Conservation (phyloP, 2,113 vertebrate genomes). For the Anarhynchus alexandrinus region DNA sequence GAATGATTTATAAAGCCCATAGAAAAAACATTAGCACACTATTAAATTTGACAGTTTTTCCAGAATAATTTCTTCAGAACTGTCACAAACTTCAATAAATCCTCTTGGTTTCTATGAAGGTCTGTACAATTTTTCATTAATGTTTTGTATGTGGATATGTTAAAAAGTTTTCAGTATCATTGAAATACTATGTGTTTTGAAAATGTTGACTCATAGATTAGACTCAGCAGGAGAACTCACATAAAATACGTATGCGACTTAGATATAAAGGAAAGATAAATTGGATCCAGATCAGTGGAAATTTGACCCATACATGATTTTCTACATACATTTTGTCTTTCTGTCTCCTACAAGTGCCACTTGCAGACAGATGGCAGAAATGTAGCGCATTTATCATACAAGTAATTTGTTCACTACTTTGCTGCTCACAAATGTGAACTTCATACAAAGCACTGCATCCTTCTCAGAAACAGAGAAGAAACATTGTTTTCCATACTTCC, state of each 20-base stretch:
- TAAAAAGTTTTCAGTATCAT: background rate
- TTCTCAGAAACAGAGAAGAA: background rate
- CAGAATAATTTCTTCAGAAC: background rate
- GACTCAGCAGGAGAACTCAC: background rate
- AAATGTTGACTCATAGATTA: background rate
- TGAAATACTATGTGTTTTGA: background rate
- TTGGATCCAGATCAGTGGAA: background rate
- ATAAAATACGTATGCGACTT: background rate
- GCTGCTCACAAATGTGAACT: background rate
- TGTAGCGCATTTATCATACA: background rate
- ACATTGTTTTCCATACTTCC: background rate
- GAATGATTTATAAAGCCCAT: background rate
- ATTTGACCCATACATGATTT: background rate
- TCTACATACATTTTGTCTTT: background rate
- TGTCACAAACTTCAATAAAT: background rate
- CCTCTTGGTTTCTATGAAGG: background rate
- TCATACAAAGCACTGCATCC: background rate
- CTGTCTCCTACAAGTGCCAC: background rate
- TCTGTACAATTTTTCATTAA: background rate
- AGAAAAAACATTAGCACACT: background rate
- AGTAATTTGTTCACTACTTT: background rate
- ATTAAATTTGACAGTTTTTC: background rate
- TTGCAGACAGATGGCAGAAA: background rate
- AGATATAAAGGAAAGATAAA: background rate
- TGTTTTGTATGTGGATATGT: background rate